phyloP scores from a whole-genome alignment of 2,797 vertebrate genomes.

The Acomys russatus region DNA sequence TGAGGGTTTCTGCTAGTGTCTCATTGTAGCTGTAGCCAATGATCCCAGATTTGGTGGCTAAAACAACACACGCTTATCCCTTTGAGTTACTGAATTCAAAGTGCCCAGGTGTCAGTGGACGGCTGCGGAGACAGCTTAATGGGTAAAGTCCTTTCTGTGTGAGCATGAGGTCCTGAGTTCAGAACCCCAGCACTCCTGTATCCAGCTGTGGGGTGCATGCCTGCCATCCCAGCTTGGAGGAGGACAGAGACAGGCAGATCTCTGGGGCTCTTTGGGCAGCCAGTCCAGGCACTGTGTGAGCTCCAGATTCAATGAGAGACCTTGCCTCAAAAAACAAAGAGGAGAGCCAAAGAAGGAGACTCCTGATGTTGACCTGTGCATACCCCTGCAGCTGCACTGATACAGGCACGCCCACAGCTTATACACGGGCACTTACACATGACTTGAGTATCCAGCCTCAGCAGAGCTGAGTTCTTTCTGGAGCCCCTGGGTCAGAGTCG shows the following conservation, averaged over 20 bases:
- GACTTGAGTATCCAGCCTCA: too few relatives aligned
- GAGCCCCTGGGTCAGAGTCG: not conserved
- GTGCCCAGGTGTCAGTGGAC: not conserved
- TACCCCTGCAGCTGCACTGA: not conserved
- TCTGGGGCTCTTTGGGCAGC: not conserved
- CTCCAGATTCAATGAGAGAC: not conserved
- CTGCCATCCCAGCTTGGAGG: not conserved
- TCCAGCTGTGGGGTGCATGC: not conserved
- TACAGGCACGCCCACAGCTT: not conserved
- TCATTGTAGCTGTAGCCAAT: not conserved
- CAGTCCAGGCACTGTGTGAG: not conserved
- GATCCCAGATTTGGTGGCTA: not conserved
- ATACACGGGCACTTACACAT: not conserved
- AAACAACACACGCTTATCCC: not conserved
- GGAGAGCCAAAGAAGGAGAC: not conserved
- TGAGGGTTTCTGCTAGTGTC: not conserved
- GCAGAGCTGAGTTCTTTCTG: not conserved
- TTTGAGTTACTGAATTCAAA: not conserved
- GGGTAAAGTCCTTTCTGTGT: not conserved
- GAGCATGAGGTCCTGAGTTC: not conserved
- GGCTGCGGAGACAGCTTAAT: not conserved
- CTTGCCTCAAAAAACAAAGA: not conserved
- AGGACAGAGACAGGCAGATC: not conserved
- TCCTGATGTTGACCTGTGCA: not conserved
- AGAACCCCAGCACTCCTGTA: not conserved